Conservation (phyloP, 2,888 invertebrate species). For the Muscina levida region DNA sequence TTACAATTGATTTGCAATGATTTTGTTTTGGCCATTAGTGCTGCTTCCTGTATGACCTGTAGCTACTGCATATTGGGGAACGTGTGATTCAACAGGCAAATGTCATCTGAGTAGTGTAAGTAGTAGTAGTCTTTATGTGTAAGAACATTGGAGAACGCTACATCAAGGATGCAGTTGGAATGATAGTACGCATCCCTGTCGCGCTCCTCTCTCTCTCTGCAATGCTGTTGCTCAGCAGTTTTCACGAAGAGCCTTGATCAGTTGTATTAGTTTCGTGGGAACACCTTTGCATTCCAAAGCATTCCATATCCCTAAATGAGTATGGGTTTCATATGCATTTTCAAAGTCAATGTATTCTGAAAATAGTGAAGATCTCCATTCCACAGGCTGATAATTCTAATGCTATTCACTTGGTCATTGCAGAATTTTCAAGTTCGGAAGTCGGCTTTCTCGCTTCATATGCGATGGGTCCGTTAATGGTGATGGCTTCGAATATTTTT, state of each 20-base stretch:
- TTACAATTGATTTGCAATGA: neutral
- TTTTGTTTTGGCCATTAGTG: no score
- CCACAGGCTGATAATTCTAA: neutral
- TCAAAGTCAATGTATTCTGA: no score
- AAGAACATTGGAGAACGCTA: neutral
- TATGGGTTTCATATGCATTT: neutral
- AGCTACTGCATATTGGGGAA: neutral
- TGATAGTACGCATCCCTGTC: neutral
- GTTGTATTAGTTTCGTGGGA: slow-evolving; percentile 1
- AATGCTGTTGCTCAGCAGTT: neutral
- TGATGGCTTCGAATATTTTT: no score
- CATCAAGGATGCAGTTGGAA: neutral
- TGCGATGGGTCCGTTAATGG: no score
- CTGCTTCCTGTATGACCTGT: neutral
- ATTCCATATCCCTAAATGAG: neutral
- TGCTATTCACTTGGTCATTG: neutral
- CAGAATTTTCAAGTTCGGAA: neutral
- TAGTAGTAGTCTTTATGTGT: neutral
- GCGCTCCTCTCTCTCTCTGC: neutral
- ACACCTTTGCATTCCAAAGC: neutral
- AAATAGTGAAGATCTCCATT: no score
- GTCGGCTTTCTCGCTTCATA: no score
- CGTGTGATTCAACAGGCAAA: neutral
- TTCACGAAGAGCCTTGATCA: neutral
- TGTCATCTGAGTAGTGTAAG: no score